Percentiles rank a stretch among this genome's conserved stretches.
Conservation (phyloP, 1,140 invertebrate genomes). For the Aphis craccivora region DNA sequence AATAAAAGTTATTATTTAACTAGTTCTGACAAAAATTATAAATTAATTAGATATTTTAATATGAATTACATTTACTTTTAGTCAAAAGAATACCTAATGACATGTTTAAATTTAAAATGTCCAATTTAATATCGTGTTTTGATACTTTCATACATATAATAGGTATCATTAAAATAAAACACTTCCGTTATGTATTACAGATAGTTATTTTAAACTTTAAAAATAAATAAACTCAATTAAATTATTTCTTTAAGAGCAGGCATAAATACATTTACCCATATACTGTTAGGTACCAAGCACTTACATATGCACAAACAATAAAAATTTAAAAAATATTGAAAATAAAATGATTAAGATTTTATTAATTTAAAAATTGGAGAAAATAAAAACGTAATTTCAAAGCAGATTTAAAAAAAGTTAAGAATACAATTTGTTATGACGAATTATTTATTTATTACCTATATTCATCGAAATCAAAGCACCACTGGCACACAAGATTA, state of each 20-base stretch:
- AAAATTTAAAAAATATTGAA: background rate
- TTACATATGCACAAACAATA: background rate
- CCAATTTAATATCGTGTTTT: background rate
- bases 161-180: background rate
- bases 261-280: background rate
- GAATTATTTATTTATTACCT: background rate
- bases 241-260: background rate
- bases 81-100: background rate
- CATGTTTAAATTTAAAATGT: background rate
- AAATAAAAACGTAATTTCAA: background rate
- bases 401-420: background rate
- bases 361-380: background rate
- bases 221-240: background rate
- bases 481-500: constrained; percentile 51
- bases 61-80: background rate
- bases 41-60: background rate
- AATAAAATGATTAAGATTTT: background rate
- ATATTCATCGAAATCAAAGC: constrained; percentile 55
- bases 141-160: background rate
- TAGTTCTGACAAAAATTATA: too few species aligned
- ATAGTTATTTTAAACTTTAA: background rate
- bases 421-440: background rate
- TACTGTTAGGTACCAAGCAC: background rate
- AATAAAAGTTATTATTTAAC: background rate
- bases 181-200: background rate